Evolutionary conservation across 2,888 invertebrate species (phyloP).

Genomic region (Eupithecia subumbrata): DNA sequence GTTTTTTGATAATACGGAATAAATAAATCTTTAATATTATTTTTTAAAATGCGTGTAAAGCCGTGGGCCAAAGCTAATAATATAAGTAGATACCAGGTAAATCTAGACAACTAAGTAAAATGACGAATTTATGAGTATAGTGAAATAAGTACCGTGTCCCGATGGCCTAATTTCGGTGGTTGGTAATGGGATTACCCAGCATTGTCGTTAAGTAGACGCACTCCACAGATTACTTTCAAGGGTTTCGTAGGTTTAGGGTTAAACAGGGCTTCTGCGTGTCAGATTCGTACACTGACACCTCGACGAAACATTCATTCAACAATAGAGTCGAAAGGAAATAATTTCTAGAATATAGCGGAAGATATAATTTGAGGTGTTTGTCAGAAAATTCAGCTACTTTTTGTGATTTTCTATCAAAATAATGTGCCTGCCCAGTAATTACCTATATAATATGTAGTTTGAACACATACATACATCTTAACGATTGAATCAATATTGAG

Average conservation of each 20-base stretch:
- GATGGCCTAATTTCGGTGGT: constrained; percentile 63
- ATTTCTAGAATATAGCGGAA: background rate
- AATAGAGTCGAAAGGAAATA: too few relatives aligned
- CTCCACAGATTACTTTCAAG: constrained; percentile 74
- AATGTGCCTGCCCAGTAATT: too few relatives aligned
- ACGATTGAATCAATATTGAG: background rate
- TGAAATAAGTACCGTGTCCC: constrained; percentile 28
- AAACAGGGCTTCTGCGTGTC: constrained; percentile 50
- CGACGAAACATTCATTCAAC: background rate
- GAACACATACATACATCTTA: background rate
- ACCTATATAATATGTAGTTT: too few relatives aligned
- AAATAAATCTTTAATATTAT: too few relatives aligned
- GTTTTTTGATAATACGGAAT: too few relatives aligned
- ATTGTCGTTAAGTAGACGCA: constrained; percentile 52
- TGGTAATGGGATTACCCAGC: constrained; percentile 74
- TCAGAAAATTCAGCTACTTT: background rate
- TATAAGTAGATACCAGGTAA: background rate
- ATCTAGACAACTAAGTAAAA: background rate
- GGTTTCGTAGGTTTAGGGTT: constrained; percentile 81
- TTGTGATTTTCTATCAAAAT: background rate
- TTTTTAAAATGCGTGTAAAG: background rate
- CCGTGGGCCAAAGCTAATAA: background rate
- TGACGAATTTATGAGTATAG: constrained; percentile 13
- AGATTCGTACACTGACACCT: constrained; percentile 24
- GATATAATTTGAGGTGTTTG: background rate